Evolutionary conservation across 2,888 invertebrate species (phyloP).

Genomic region (Scotopteryx bipunctaria): DNA sequence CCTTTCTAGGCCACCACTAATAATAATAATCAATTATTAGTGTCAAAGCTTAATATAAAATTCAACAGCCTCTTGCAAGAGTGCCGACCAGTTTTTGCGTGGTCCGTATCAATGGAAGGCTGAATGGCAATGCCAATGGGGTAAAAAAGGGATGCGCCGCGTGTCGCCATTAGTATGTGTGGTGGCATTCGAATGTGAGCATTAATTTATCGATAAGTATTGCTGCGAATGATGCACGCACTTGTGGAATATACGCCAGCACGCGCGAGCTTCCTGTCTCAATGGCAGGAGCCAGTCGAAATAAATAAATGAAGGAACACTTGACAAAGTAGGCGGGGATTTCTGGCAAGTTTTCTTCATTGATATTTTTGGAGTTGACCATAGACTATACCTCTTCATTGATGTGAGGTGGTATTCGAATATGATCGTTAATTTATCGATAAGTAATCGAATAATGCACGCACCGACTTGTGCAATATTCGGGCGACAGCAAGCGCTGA

Average conservation of each 20-base stretch:
- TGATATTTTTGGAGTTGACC: too few species aligned
- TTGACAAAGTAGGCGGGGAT: too few species aligned
- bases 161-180: conserved; percentile 81
- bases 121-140: conserved; percentile 61
- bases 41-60: conserved; percentile 9
- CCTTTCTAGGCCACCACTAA: too few species aligned
- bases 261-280: conserved; percentile 70
- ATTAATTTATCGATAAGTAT: conserved; percentile 77
- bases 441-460: conserved; percentile 71
- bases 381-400: too few species aligned
- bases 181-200: conserved; percentile 71
- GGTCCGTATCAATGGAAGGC: conserved; percentile 73
- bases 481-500: conserved; percentile 68
- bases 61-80: conserved; percentile 50
- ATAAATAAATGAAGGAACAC: neutral
- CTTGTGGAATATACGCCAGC: conserved; percentile 49
- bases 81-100: conserved; percentile 63
- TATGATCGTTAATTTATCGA: conserved; percentile 81
- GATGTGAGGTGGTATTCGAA: conserved; percentile 71
- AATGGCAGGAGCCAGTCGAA: conserved; percentile 9
- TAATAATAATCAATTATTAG: too few species aligned
- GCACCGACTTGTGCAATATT: conserved; percentile 50
- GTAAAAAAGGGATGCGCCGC: conserved; percentile 72
- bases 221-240: conserved; percentile 74
- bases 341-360: too few species aligned